These are phyloP conservation scores for Pelodiscus sinensis DNA, from an alignment of 2,113 vertebrate species.

Conservation along the genomic window DNA sequence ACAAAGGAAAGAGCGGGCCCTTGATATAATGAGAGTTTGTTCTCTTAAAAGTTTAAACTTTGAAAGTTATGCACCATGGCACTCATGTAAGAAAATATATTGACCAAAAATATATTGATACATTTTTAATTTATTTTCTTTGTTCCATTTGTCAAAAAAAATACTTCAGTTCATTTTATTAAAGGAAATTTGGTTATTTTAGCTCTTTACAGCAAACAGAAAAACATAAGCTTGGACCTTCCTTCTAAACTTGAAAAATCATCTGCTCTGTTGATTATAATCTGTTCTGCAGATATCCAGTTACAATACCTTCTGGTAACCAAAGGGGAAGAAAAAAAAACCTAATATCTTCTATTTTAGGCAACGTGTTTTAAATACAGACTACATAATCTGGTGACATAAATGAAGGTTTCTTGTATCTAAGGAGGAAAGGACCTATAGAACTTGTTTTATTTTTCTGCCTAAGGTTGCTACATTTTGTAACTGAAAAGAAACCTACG, in stretches of 20 bases:
- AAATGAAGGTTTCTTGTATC: neutral
- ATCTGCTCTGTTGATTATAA: rapidly evolving
- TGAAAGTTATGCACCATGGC: neutral
- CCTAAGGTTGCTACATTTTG: neutral
- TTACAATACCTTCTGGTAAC: neutral
- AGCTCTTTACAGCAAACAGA: neutral
- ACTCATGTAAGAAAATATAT: neutral
- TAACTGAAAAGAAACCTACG: neutral
- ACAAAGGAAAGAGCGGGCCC: neutral
- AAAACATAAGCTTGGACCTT: neutral
- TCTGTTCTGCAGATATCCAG: rapidly evolving
- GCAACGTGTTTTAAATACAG: neutral
- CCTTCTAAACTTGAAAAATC: neutral
- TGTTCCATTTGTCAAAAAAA: neutral
- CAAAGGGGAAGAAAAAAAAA: neutral
- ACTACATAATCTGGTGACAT: neutral
- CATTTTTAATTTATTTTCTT: neutral
- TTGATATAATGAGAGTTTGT: neutral
- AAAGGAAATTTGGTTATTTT: neutral
- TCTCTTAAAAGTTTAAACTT: neutral
- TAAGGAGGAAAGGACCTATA: neutral
- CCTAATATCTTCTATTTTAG: neutral
- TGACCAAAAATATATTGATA: neutral
- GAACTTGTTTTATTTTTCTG: neutral
- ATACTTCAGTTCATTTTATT: neutral